A percentile compares a stretch with the other conserved stretches of the same genome.
phyloP scores from a whole-genome alignment of 2,888 invertebrate genomes.

The Andrena bicolor region DNA sequence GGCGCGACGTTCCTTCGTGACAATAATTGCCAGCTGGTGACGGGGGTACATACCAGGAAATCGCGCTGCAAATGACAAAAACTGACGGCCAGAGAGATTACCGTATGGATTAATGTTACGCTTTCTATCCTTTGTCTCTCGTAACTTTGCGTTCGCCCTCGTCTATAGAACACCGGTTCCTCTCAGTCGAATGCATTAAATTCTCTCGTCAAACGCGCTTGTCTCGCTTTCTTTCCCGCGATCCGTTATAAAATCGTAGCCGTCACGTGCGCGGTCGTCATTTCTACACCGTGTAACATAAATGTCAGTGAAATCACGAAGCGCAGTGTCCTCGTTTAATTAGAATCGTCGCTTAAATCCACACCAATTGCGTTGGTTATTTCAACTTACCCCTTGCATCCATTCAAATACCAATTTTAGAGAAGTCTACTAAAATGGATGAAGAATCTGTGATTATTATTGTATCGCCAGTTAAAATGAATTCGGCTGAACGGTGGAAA shows the following conservation, averaged over 20 bases:
- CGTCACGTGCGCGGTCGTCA: too few species aligned
- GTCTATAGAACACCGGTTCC: background rate
- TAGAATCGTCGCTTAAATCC: background rate
- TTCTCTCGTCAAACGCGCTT: constrained; percentile 2
- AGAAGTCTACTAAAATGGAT: too few species aligned
- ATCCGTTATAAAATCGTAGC: constrained; percentile 1
- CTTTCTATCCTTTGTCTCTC: constrained; percentile 25
- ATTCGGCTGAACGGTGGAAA: background rate
- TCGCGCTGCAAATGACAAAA: constrained; percentile 44
- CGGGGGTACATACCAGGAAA: constrained; percentile 22
- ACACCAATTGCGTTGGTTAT: too few species aligned
- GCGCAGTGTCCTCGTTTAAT: background rate
- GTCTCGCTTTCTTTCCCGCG: constrained; percentile 2
- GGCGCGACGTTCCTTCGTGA: constrained; percentile 46
- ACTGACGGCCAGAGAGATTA: constrained; percentile 53
- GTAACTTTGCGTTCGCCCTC: background rate
- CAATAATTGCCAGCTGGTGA: constrained; percentile 61
- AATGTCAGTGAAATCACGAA: background rate
- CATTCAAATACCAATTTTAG: too few species aligned
- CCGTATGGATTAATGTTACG: constrained; percentile 32
- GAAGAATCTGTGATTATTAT: background rate
- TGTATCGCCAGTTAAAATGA: background rate
- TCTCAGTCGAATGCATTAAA: constrained; percentile 8
- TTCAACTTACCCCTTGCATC: too few species aligned
- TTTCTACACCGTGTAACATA: background rate